Conservation (phyloP, 2,797 vertebrate species). For the Urophycis tenuis region DNA sequence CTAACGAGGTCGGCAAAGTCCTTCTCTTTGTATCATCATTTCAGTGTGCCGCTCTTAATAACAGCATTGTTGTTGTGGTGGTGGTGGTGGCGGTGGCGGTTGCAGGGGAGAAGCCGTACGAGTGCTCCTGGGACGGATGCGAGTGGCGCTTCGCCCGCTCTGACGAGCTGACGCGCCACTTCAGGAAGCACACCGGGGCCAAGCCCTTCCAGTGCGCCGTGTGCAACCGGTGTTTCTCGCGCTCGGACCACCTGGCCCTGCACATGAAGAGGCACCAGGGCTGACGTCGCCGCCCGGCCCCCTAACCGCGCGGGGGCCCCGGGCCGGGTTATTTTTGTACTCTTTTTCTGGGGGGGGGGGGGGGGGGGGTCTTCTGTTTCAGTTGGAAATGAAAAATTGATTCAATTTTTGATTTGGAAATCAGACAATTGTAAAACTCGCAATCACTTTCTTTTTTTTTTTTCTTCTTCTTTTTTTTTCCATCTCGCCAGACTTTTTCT, state of each 20-base stretch:
- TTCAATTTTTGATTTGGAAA: too few species aligned
- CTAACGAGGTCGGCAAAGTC: too few species aligned
- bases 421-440: too few species aligned
- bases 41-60: not conserved
- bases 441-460: too few species aligned
- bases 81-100: conserved; percentile 26
- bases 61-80: conserved; percentile 2
- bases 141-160: conserved; percentile 97
- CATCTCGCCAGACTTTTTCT: conserved; percentile 28
- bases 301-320: too few species aligned
- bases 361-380: not conserved
- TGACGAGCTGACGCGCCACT: conserved; percentile 94
- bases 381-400: not conserved
- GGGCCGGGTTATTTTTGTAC: not conserved
- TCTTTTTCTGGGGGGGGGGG: not conserved
- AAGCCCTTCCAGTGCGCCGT: conserved; percentile 93
- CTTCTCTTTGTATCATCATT: not conserved
- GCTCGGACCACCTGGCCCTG: conserved; percentile 94
- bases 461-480: too few species aligned
- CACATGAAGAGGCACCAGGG: conserved; percentile 99
- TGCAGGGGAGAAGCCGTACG: conserved; percentile 95
- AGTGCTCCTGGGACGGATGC: conserved; percentile 94
- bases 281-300: conserved; percentile 48
- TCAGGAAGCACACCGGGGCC: conserved; percentile 93
- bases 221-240: conserved; percentile 93